phyloP scores from a whole-genome alignment of 2,113 vertebrate species.

The Callipepla squamata region DNA sequence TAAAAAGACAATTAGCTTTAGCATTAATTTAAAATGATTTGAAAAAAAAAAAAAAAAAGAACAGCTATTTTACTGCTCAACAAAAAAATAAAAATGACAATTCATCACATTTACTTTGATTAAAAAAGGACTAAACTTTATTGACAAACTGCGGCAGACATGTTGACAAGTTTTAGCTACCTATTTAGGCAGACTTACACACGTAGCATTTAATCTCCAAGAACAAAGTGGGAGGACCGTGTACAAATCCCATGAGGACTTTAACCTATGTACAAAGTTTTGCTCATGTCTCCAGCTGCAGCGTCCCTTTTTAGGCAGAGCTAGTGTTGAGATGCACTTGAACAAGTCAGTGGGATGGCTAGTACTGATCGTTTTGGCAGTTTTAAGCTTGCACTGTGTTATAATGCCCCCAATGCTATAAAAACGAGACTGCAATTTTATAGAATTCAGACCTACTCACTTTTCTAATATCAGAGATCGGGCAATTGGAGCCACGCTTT shows the following conservation, averaged over 20 bases:
- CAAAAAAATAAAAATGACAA: conserved; percentile 87
- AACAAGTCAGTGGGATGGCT: conserved; percentile 56
- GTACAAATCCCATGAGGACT: conserved; percentile 86
- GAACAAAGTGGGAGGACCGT: conserved; percentile 87
- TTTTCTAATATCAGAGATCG: conserved; percentile 54
- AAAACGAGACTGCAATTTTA: conserved; percentile 39
- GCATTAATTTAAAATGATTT: conserved; percentile 77
- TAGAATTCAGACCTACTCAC: conserved; percentile 53
- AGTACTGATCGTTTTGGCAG: conserved; percentile 24
- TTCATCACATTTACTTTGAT: conserved; percentile 91
- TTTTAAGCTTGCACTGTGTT: conserved; percentile 23
- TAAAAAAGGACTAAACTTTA: conserved; percentile 98
- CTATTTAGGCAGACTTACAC: conserved; percentile 97
- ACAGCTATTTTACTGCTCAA: conserved; percentile 80
- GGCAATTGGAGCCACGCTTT: conserved; percentile 52
- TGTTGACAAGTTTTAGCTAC: conserved; percentile 94
- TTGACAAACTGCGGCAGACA: conserved; percentile 96
- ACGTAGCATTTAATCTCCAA: conserved; percentile 84
- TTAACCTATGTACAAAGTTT: conserved; percentile 90
- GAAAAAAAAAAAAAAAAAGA: conserved; percentile 72
- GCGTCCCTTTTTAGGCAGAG: conserved; percentile 86
- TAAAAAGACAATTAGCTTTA: conserved; percentile 79
- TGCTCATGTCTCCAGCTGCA: conserved; percentile 82
- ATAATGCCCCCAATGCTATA: conserved; percentile 35
- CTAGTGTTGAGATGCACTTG: conserved; percentile 82